A percentile compares a stretch with the other conserved stretches of the same genome.
Conservation (phyloP, 2,888 invertebrate genomes). For the Syrphus vitripennis region DNA sequence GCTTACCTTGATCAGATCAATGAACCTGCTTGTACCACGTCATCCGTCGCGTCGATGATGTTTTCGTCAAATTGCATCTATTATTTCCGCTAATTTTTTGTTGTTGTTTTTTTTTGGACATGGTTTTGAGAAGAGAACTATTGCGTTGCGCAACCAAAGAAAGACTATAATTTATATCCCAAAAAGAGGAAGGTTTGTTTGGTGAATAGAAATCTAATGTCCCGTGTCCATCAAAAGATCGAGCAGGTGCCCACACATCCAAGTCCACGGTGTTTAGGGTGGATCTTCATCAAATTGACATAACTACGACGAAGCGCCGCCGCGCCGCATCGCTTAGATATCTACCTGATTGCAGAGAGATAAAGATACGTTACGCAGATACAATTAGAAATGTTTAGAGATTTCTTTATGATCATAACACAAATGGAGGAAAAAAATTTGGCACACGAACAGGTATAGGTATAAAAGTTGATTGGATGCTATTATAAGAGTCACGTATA, state of each 20-base stretch:
- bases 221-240: constrained; percentile 46
- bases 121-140: constrained; percentile 28
- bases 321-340: not conserved
- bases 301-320: constrained; percentile 58
- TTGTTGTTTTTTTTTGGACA: not conserved
- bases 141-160: constrained; percentile 25
- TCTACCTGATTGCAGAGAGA: constrained; percentile 60
- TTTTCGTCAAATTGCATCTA: constrained; percentile 43
- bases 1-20: constrained; percentile 56
- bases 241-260: constrained; percentile 59
- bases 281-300: constrained; percentile 65
- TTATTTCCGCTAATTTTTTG: constrained; percentile 67
- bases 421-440: constrained; percentile 42
- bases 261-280: constrained; percentile 35
- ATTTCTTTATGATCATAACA: constrained; percentile 44
- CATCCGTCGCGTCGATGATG: not conserved
- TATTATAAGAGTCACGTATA: constrained; percentile 51
- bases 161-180: constrained; percentile 57
- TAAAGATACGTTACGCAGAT: constrained; percentile 36
- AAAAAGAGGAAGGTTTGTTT: constrained; percentile 61
- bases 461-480: constrained; percentile 47
- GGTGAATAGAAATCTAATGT: constrained; percentile 69
- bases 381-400: constrained; percentile 62
- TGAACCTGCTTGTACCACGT: constrained; percentile 28
- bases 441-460: constrained; percentile 68